Percentiles rank a stretch among this genome's conserved stretches.
These are phyloP conservation scores for Potorous gilbertii DNA, from an alignment of 2,797 vertebrate genomes.

Conservation along the genomic window DNA sequence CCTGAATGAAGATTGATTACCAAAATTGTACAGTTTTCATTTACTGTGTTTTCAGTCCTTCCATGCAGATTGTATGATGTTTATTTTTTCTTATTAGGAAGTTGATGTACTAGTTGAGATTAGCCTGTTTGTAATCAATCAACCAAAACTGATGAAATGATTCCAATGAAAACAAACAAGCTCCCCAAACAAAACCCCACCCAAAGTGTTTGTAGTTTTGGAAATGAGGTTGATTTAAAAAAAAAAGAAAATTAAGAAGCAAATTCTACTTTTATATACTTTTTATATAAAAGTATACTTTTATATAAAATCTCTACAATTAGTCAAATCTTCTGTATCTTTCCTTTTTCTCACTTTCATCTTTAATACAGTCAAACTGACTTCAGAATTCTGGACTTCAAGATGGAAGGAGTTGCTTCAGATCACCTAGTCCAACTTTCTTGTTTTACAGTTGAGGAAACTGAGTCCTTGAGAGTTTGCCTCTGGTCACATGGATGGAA, in stretches of 20 bases:
- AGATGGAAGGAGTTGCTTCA: neutral
- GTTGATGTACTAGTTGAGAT: neutral
- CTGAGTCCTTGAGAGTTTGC: neutral
- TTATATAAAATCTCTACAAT: neutral
- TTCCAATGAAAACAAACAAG: neutral
- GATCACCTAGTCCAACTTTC: neutral
- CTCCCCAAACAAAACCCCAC: neutral
- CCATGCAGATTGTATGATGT: neutral
- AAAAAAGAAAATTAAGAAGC: neutral
- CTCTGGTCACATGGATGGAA: neutral
- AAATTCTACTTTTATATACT: neutral
- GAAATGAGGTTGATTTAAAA: neutral
- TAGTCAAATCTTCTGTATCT: neutral
- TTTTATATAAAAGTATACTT: neutral
- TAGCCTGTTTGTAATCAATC: neutral
- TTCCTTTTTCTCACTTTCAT: neutral
- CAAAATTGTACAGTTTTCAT: neutral
- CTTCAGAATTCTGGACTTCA: neutral
- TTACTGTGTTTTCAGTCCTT: neutral
- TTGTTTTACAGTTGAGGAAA: neutral
- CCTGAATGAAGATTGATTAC: neutral
- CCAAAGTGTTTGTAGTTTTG: neutral
- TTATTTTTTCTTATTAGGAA: neutral
- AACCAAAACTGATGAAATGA: neutral
- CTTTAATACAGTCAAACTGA: neutral